Evolutionary conservation across 2,888 invertebrate genomes (phyloP).

Genomic region (Eupithecia tripunctaria): DNA sequence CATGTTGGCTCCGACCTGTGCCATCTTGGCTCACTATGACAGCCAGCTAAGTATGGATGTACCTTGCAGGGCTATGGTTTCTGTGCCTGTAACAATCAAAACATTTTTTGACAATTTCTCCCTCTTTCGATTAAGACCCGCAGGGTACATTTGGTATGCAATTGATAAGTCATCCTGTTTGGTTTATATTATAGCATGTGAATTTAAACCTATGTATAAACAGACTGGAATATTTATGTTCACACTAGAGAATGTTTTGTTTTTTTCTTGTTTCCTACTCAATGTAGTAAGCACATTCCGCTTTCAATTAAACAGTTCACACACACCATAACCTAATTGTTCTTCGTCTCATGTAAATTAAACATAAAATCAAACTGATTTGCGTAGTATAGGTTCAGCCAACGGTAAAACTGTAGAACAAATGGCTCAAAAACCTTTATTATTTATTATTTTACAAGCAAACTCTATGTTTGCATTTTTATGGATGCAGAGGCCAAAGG

Average conservation of each 20-base stretch:
- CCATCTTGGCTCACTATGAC: constrained; percentile 62
- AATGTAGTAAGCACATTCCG: not conserved
- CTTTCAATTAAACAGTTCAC: not conserved
- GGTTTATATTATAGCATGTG: not conserved
- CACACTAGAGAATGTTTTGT: not conserved
- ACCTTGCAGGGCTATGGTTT: constrained; percentile 41
- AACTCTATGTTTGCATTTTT: not conserved
- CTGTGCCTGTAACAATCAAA: constrained; percentile 50
- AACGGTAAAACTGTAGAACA: not conserved
- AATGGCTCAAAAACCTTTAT: not conserved
- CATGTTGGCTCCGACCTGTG: constrained; percentile 82
- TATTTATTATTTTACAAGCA: not conserved
- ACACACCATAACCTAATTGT: not conserved
- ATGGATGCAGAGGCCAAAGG: not conserved
- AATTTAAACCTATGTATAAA: not conserved
- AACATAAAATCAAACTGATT: not conserved
- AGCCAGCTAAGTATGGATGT: constrained; percentile 44
- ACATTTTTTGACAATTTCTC: not conserved
- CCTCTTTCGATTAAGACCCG: not conserved
- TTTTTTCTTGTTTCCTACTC: not conserved
- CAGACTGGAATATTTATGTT: not conserved
- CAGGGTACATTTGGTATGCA: not conserved
- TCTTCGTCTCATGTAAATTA: not conserved
- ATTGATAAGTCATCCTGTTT: not conserved
- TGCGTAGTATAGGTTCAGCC: not conserved